Evolutionary conservation across 2,797 vertebrate genomes (phyloP).

Genomic region (Sandelia bainsii): DNA sequence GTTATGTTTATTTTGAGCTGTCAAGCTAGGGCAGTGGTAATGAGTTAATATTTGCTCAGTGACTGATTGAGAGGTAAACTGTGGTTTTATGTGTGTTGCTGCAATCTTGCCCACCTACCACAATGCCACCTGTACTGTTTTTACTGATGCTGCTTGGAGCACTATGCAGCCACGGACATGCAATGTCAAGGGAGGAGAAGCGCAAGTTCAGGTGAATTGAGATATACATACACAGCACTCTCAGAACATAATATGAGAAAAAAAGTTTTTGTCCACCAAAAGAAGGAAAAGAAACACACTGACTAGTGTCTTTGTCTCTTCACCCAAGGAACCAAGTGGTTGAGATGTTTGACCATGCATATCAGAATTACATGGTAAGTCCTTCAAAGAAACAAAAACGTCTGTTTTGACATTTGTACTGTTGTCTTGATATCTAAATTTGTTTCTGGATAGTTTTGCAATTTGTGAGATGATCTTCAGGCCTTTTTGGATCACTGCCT

Average conservation of each 20-base stretch:
- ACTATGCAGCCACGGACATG: slow-evolving; percentile 59
- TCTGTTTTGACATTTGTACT: background rate
- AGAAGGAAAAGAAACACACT: slow-evolving; percentile 2
- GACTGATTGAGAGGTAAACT: slow-evolving; percentile 46
- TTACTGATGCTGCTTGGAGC: slow-evolving; percentile 72
- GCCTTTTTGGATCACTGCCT: too few relatives aligned
- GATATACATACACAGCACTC: background rate
- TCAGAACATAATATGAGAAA: background rate
- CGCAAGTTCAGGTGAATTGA: slow-evolving; percentile 80
- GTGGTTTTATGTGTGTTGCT: slow-evolving; percentile 48
- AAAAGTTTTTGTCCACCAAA: too few relatives aligned
- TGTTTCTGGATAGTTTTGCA: background rate
- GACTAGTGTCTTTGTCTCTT: slow-evolving; percentile 13
- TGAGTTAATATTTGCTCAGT: slow-evolving; percentile 27
- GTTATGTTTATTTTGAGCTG: slow-evolving; percentile 8
- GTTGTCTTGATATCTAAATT: background rate
- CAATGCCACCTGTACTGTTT: slow-evolving; percentile 69
- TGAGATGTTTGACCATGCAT: slow-evolving; percentile 99
- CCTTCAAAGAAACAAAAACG: background rate
- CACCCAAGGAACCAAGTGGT: slow-evolving; percentile 93
- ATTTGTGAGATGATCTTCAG: background rate
- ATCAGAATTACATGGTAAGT: slow-evolving; percentile 98
- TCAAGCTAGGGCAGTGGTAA: slow-evolving; percentile 43
- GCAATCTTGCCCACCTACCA: slow-evolving; percentile 32
- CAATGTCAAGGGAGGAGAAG: slow-evolving; percentile 84